Evolutionary conservation across 64 coral and sea anemone species (phyloP), one percentile per base, ranked within the genome.

Genomic region (Astreopora myriophthalma): DNA sequence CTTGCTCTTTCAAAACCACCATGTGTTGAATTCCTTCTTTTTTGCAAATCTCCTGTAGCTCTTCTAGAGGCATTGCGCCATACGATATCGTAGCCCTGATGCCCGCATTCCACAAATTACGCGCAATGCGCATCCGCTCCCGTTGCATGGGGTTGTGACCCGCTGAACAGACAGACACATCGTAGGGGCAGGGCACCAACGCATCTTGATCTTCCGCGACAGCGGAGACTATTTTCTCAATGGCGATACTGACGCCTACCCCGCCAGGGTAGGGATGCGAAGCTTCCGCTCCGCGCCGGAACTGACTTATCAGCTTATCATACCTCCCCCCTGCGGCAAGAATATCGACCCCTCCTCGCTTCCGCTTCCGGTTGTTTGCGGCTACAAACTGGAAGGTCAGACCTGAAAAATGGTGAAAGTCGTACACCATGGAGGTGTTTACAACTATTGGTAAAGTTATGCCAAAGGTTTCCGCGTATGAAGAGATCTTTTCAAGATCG

Each of bases 321-420:
- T 99, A 96, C 32, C 97, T 87, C 2, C 97, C 97, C 4, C 97
- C 97, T 24, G 97, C 94, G 13, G 97, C 97, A 1, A 99, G 70
- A 44, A 99, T 99, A 65, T 99, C 97, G n/a, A 95, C 90, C 3
- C 89, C 89, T 28, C 93, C 94, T 19, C 93, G 93, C 28, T 93
- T 99, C 26, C 38, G 85, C 84, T 99, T 98, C 17, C 96, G 93
- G 26, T 90, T 92, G 63, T 99, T 89, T 0, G 74, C 87, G 30
- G 97, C 94, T 10, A 99, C 97, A 77, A 99, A 95, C 81, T 99
- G 97, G 78, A 99, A 99, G 52, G 96, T 77, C 19, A 95, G 65
- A 3, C 97, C 97, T 0, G 97, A 99, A 68, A 99, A 96, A 87
- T 95, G 94, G 39, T 96, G 90, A 58, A 96, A 94, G 75, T 96